These are phyloP conservation scores for Aspidoscelis tigris DNA, from an alignment of 2,113 vertebrate species.

Conservation along the genomic window DNA sequence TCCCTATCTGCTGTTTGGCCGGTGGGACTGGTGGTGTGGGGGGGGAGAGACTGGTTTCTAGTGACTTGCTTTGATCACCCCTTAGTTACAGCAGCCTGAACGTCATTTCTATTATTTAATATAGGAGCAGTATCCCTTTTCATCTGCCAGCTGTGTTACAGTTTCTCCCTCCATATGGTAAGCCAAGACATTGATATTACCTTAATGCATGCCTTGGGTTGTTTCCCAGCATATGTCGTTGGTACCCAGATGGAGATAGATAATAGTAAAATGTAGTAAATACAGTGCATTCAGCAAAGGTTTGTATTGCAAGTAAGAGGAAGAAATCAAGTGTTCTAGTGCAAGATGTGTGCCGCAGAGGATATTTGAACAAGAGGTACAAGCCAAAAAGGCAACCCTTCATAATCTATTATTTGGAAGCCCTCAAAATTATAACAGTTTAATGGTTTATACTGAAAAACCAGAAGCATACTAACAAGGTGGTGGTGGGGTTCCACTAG, in stretches of 20 bases:
- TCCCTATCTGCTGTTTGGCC: background rate
- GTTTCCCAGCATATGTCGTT: conserved; percentile 24
- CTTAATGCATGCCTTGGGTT: conserved; percentile 8
- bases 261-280: conserved; percentile 2
- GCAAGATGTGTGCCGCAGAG: background rate
- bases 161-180: background rate
- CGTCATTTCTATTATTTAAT: background rate
- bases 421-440: background rate
- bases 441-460: background rate
- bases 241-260: background rate
- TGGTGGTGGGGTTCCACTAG: no score
- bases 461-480: background rate
- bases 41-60: background rate
- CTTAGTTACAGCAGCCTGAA: background rate
- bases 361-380: background rate
- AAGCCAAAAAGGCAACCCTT: background rate
- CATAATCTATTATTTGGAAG: background rate
- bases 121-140: background rate
- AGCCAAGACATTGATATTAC: conserved; percentile 8
- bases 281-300: background rate
- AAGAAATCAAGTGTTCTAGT: conserved; percentile 2
- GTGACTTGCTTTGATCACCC: background rate
- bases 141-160: background rate
- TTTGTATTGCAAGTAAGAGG: background rate
- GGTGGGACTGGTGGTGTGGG: background rate